Base-by-base conservation (phyloP, 2,888 invertebrate genomes). In the Dolomedes plantarius region DNA sequence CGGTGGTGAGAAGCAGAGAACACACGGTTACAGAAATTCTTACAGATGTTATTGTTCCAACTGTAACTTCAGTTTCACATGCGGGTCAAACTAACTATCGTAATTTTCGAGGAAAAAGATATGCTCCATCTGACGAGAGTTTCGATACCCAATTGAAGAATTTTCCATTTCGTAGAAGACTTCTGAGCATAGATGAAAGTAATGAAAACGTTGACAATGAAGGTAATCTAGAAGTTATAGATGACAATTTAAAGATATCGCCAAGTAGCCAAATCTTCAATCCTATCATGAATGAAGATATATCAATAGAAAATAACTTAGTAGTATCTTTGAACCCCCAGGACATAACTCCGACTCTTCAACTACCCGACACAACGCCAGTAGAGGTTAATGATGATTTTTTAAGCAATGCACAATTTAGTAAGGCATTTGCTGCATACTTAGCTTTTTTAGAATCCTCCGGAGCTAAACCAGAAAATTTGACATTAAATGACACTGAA, bases 21-120 rank as follows among this genome's bases (percentile, higher is more conserved):
- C 86, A 86, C 19, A 88, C 88, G 13, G 87, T 88, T 0, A 88
- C 87, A 13, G 87, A 87, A 50, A 87, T 87, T 62, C 68, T 87
- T n/a, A 82, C 87, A 16, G 78, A 82, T 50, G 77, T 87, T 1
- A 64, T 87, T 27, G 56, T 87, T n/a, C 87, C 87, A 27, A 87
- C 87, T 2, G 81, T 87, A 1, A 67, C 82, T 16, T 69, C 77
- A 3, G 16, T 81, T 28, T 65, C 68, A 19, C 41, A 56, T 0
- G 65, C 31, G 50, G 46, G 50, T n/a, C 7, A 64, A 23, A 72
- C 77, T 56, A 72, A 56, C 23, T 64, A 64, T 32, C 71, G 19
- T 9, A 13, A 46, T 77, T 2, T 39, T 11, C 32, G 56, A 5
- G 46, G 73, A 29, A 85, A 68, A 50, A 32, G 83, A 27, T 19